Conservation (phyloP, 2,113 vertebrate genomes). For the Oncorhynchus mykiss region DNA sequence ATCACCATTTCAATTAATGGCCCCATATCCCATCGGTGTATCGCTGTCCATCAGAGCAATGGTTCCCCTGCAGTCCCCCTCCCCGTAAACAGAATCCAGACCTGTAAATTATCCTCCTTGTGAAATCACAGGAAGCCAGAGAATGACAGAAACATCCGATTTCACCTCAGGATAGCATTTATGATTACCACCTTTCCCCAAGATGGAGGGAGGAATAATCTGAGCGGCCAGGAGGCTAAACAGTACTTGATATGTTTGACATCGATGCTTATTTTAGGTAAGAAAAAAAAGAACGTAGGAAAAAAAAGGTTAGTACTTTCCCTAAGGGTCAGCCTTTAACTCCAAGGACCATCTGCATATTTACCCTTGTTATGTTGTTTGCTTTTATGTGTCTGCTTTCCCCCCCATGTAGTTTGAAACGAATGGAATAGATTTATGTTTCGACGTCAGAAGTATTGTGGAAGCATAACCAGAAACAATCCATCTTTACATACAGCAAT, state of each 20-base stretch:
- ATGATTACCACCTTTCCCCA: constrained; percentile 51
- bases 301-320: constrained; percentile 19
- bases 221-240: constrained; percentile 36
- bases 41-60: constrained; percentile 51
- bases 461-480: background rate
- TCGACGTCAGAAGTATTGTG: background rate
- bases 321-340: constrained; percentile 13
- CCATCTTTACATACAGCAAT: too few species aligned
- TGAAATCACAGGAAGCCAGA: constrained; percentile 60
- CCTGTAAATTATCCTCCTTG: constrained; percentile 68
- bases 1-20: constrained; percentile 32
- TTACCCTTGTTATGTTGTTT: background rate
- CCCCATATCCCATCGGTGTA: constrained; percentile 58
- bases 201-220: constrained; percentile 50
- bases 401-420: background rate
- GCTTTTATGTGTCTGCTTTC: background rate
- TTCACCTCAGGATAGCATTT: constrained; percentile 62
- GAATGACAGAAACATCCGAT: constrained; percentile 65
- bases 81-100: constrained; percentile 53
- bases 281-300: constrained; percentile 29
- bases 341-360: constrained; percentile 1
- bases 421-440: background rate
- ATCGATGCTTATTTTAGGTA: constrained; percentile 36
- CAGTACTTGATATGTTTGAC: constrained; percentile 33
- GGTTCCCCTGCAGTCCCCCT: constrained; percentile 41